Evolutionary conservation across 2,888 invertebrate genomes (phyloP).

Genomic region (Agrochola lota): DNA sequence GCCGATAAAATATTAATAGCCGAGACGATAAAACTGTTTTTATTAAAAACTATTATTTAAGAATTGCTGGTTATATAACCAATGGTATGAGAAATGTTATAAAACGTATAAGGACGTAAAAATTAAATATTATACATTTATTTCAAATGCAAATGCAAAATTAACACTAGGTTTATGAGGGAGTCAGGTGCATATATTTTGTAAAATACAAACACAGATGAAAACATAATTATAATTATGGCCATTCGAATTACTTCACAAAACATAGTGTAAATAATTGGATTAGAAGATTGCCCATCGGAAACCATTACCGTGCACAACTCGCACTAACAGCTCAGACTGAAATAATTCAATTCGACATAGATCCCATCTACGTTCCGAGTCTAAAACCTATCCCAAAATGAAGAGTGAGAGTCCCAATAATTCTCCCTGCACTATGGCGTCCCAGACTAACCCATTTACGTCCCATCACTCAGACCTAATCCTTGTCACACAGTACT

Average conservation of each 20-base stretch:
- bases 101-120: neutral
- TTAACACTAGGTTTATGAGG: neutral
- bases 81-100: constrained; percentile 25
- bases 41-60: constrained; percentile 72
- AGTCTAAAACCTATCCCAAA: constrained; percentile 26
- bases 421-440: constrained; percentile 6
- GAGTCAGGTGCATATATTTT: neutral
- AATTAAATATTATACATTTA: constrained; percentile 5
- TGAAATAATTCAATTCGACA: constrained; percentile 26
- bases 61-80: constrained; percentile 60
- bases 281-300: neutral
- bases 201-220: neutral
- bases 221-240: neutral
- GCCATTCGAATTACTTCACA: neutral
- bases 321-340: neutral
- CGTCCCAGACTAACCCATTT: constrained; percentile 55
- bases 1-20: constrained; percentile 71
- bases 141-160: neutral
- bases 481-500: constrained; percentile 50
- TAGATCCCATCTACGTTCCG: constrained; percentile 11
- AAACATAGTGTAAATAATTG: neutral
- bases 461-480: constrained; percentile 54
- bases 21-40: constrained; percentile 70
- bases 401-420: constrained; percentile 33
- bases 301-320: neutral